Evolutionary conservation across 2,888 invertebrate species (phyloP).

Genomic region (Bruchidius siliquastri): DNA sequence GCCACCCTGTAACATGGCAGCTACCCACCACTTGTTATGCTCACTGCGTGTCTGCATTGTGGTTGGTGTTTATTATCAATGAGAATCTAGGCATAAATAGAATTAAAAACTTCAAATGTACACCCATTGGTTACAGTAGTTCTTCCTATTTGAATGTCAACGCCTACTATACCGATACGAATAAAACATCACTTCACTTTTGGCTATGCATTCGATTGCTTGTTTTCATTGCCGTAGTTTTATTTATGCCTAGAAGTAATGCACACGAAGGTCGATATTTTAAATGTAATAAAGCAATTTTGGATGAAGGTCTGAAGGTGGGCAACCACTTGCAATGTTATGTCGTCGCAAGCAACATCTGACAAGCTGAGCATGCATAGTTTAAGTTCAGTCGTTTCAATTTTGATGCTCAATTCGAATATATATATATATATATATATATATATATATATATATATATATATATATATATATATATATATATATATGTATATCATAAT

Average conservation of each 20-base stretch:
- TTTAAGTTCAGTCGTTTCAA: too few relatives aligned
- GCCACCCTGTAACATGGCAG: constrained; percentile 8
- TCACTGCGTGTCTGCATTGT: constrained; percentile 29
- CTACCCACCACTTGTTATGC: constrained; percentile 28
- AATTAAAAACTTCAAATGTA: not conserved
- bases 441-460: too few relatives aligned
- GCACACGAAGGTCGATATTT: not conserved
- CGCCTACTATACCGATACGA: not conserved
- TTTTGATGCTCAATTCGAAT: too few relatives aligned
- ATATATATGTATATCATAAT: too few relatives aligned
- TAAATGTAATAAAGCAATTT: not conserved
- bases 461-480: too few relatives aligned
- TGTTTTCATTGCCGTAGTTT: too few relatives aligned
- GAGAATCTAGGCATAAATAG: not conserved
- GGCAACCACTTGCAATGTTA: not conserved
- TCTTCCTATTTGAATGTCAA: not conserved
- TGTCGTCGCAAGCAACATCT: too few relatives aligned
- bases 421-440: too few relatives aligned
- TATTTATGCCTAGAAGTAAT: not conserved
- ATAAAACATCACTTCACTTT: not conserved
- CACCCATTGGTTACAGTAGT: not conserved
- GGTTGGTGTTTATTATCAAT: constrained; percentile 19
- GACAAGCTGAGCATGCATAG: too few relatives aligned
- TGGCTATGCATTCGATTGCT: too few relatives aligned
- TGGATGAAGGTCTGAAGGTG: not conserved